Evolutionary conservation across 1,140 invertebrate genomes (phyloP).

Genomic region (Galleria mellonella): DNA sequence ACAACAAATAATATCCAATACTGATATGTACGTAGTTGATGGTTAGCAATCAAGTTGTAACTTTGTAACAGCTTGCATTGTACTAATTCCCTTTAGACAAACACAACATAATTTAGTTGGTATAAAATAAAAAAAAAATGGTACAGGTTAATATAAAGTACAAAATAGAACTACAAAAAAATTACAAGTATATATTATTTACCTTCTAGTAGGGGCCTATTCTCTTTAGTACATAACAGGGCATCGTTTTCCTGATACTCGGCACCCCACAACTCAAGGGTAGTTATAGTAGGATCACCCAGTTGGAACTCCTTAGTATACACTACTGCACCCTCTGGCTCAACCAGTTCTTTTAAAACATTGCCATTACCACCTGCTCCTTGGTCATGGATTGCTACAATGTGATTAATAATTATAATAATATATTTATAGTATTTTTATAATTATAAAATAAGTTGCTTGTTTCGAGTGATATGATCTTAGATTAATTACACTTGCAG

Average conservation of each 20-base stretch:
- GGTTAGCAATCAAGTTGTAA: too few relatives aligned
- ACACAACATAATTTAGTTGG: too few relatives aligned
- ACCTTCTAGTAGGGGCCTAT: conserved; percentile 79
- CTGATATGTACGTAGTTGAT: too few relatives aligned
- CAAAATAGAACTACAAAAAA: not conserved
- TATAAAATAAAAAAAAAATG: too few relatives aligned
- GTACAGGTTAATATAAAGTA: not conserved
- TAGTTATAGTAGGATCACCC: conserved; percentile 95
- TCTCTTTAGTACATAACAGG: conserved; percentile 82
- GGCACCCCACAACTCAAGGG: conserved; percentile 96
- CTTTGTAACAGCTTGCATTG: too few relatives aligned
- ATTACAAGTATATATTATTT: conserved; percentile 2
- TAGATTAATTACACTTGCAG: too few relatives aligned
- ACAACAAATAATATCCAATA: too few relatives aligned
- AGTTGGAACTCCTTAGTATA: conserved; percentile 91
- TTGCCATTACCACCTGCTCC: conserved; percentile 99
- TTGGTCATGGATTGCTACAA: conserved; percentile 89
- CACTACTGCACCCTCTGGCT: conserved; percentile 94
- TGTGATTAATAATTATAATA: not conserved
- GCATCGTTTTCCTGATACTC: conserved; percentile 99
- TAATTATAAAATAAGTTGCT: too few relatives aligned
- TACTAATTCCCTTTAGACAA: too few relatives aligned
- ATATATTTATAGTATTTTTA: not conserved
- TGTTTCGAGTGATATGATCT: too few relatives aligned
- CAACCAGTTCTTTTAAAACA: conserved; percentile 96